These are phyloP conservation scores for Rhagologus leucostigma DNA, from an alignment of 2,113 vertebrate genomes.

Conservation along the genomic window DNA sequence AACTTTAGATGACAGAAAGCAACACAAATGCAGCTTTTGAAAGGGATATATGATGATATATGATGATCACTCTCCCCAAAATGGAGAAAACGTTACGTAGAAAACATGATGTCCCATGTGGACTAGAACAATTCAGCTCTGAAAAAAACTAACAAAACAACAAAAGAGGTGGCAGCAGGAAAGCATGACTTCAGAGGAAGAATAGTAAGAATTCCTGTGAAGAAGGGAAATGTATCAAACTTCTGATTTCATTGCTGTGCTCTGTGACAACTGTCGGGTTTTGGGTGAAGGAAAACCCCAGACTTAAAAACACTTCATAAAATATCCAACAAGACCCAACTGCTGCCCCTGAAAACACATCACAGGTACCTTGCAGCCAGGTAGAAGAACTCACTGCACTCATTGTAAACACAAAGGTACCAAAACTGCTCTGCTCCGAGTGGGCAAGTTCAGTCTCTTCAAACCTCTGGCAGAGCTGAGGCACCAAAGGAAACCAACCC, in stretches of 20 bases:
- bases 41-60: not conserved
- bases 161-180: not conserved
- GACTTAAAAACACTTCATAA: not conserved
- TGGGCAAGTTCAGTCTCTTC: not conserved
- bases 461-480: not conserved
- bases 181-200: not conserved
- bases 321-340: not conserved
- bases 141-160: not conserved
- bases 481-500: not conserved
- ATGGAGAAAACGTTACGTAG: not conserved
- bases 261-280: not conserved
- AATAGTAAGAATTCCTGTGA: not conserved
- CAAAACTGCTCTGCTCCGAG: not conserved
- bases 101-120: not conserved
- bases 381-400: not conserved
- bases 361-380: not conserved
- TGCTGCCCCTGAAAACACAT: not conserved
- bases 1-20: not conserved
- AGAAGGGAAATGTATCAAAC: not conserved
- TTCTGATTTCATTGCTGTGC: not conserved
- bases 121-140: not conserved
- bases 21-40: not conserved
- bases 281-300: not conserved
- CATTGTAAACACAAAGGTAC: not conserved
- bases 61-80: not conserved